Percentiles rank a stretch among this genome's conserved stretches.
These are phyloP conservation scores for Smutsia temminckii DNA, from an alignment of 2,797 vertebrate genomes.

Conservation along the genomic window DNA sequence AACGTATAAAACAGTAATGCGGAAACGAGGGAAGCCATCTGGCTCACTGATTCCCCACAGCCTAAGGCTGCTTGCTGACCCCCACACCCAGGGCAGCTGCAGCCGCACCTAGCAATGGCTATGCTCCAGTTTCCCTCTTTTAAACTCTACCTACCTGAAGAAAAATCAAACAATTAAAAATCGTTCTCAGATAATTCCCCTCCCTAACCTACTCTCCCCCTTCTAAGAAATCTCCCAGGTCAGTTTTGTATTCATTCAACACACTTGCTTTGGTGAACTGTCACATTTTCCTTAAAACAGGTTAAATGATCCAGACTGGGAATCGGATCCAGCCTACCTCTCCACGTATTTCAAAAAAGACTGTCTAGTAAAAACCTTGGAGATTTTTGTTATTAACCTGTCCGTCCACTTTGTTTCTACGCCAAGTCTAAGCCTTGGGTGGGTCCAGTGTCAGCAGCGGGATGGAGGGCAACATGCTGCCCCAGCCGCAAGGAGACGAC, in stretches of 20 bases:
- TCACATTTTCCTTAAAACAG: background rate
- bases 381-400: background rate
- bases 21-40: background rate
- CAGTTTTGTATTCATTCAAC: background rate
- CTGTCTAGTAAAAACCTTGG: background rate
- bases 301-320: background rate
- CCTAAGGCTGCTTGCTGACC: background rate
- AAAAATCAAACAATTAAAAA: background rate
- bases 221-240: background rate
- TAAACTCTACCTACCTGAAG: background rate
- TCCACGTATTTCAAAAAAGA: background rate
- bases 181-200: background rate
- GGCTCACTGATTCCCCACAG: background rate
- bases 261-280: background rate
- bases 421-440: background rate
- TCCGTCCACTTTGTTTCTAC: background rate
- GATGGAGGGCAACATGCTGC: too few species aligned
- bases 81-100: background rate
- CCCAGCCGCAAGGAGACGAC: background rate
- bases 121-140: background rate
- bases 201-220: background rate
- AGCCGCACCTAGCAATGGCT: background rate
- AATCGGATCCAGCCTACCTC: background rate
- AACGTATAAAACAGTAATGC: background rate
- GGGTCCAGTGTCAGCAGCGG: fast-evolving